phyloP scores from a whole-genome alignment of 2,888 invertebrate species.

The Agriopis marginaria region DNA sequence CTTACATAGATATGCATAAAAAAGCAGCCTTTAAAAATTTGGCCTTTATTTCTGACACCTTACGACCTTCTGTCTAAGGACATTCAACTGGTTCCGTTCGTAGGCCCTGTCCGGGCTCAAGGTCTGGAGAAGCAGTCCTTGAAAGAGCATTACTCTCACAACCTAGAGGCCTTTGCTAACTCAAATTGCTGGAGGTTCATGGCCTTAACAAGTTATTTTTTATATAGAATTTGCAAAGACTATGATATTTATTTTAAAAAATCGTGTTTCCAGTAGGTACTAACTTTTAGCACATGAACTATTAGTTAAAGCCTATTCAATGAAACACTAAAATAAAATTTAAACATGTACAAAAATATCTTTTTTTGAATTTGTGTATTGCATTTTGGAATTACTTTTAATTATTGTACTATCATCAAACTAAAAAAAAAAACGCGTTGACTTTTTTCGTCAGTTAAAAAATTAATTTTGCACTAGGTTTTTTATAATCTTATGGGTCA shows the following conservation, averaged over 20 bases:
- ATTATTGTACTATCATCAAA: no score
- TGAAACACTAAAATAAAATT: no score
- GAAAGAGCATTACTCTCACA: slow-evolving; percentile 44
- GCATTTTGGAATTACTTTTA: no score
- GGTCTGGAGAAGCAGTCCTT: slow-evolving; percentile 60
- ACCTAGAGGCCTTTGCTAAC: slow-evolving; percentile 42
- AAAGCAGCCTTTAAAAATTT: no score
- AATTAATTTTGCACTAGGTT: no score
- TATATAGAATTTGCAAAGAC: not conserved
- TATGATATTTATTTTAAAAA: not conserved
- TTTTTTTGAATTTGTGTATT: no score
- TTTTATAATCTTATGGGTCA: no score
- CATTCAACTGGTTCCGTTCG: slow-evolving; percentile 56
- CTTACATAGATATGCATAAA: not conserved
- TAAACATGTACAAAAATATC: no score
- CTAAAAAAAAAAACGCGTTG: no score
- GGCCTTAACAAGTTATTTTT: not conserved
- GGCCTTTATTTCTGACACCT: slow-evolving; percentile 36
- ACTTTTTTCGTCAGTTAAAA: no score
- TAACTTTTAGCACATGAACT: not conserved
- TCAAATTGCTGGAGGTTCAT: slow-evolving; percentile 16
- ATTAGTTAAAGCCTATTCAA: no score
- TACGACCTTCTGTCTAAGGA: slow-evolving; percentile 57
- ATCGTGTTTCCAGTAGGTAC: not conserved
- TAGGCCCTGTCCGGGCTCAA: slow-evolving; percentile 57